Percentiles rank a stretch among this genome's conserved stretches.
phyloP scores from a whole-genome alignment of 2,888 invertebrate genomes.

The Fragum fragum region DNA sequence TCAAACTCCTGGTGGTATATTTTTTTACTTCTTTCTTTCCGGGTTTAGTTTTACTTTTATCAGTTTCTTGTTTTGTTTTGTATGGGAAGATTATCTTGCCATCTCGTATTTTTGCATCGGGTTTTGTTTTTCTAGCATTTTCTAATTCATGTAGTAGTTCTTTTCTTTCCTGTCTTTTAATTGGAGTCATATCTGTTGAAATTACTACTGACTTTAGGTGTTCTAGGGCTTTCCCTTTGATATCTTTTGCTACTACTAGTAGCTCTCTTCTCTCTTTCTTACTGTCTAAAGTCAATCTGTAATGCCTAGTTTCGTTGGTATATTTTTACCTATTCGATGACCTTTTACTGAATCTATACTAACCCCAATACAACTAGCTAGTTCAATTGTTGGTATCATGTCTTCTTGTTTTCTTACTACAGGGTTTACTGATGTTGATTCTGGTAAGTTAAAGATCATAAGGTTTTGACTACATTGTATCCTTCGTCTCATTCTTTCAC shows the following conservation, averaged over 20 bases:
- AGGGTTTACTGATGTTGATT: no score
- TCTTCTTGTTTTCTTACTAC: no score
- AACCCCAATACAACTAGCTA: background rate
- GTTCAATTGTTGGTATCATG: background rate
- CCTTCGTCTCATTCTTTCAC: no score
- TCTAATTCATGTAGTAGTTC: background rate
- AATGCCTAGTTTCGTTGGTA: background rate
- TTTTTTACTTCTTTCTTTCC: background rate
- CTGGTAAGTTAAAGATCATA: no score
- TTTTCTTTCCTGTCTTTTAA: background rate
- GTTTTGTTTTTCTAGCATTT: no score
- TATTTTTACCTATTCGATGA: background rate
- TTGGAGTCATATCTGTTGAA: background rate
- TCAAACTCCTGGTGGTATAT: no score
- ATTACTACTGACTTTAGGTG: background rate
- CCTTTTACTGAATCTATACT: background rate
- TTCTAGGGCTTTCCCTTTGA: background rate
- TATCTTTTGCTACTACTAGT: background rate
- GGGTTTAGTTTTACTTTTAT: background rate
- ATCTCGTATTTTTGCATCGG: no score
- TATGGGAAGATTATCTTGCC: background rate
- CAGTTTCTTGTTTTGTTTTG: background rate
- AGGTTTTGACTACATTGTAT: no score
- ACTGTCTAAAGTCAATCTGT: background rate
- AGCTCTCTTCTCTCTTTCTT: background rate